Conservation (phyloP, 1,140 invertebrate genomes). For the Trichonephila clavata region DNA sequence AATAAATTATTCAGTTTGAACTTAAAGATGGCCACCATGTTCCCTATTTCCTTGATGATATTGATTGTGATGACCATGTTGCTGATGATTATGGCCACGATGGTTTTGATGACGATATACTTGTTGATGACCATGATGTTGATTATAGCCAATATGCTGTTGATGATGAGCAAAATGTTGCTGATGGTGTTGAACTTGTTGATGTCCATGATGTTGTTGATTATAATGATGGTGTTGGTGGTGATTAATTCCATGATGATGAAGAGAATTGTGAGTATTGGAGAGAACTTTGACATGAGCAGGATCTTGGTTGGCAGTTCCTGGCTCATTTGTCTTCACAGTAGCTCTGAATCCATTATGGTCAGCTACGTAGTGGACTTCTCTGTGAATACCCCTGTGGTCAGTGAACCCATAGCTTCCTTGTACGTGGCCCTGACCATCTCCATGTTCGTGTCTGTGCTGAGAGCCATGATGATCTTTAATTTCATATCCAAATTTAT, state of each 20-base stretch:
- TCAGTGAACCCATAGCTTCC: slow-evolving; percentile 70
- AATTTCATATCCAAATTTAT: slow-evolving; percentile 49
- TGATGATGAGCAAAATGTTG: background rate
- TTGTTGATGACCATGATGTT: background rate
- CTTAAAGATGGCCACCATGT: too few species aligned
- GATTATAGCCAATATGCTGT: background rate
- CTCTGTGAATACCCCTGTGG: slow-evolving; percentile 58
- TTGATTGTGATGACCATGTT: background rate
- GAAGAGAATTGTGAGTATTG: background rate
- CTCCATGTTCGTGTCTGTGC: slow-evolving; percentile 61
- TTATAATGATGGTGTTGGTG: background rate
- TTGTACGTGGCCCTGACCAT: slow-evolving; percentile 68
- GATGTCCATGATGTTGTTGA: background rate
- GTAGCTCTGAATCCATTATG: slow-evolving; percentile 50
- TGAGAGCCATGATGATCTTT: slow-evolving; percentile 48
- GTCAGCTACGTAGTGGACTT: slow-evolving; percentile 66
- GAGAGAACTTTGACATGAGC: slow-evolving; percentile 69
- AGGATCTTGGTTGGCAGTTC: background rate
- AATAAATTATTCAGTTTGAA: too few species aligned
- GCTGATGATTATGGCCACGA: background rate
- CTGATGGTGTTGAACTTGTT: background rate
- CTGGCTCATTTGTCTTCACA: slow-evolving; percentile 69
- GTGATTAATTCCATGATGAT: background rate
- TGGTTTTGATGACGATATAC: background rate
- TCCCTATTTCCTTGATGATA: background rate